Percentiles rank a stretch among this genome's conserved stretches.
Evolutionary conservation across 2,113 vertebrate genomes (phyloP).

Genomic region (Ascaphus truei): DNA sequence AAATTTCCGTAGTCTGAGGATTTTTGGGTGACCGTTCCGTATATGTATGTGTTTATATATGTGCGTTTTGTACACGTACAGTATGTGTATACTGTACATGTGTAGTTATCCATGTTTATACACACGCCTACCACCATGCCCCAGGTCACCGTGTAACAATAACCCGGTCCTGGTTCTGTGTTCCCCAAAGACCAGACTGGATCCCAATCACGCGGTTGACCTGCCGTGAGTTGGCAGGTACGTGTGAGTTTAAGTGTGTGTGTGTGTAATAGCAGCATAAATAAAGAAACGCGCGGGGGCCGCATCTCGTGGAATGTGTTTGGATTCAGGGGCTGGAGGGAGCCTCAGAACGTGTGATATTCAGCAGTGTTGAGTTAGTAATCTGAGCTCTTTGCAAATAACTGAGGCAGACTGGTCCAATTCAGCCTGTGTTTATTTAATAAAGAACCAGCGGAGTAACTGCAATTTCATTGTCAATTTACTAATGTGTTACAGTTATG

Average conservation of each 20-base stretch:
- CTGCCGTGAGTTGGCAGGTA: not conserved
- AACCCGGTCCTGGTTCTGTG: too few relatives aligned
- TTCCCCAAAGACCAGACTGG: too few relatives aligned
- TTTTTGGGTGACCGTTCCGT: too few relatives aligned
- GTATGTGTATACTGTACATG: too few relatives aligned
- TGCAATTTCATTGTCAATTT: slow-evolving; percentile 64
- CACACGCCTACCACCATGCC: too few relatives aligned
- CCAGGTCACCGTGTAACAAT: too few relatives aligned
- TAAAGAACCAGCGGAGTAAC: slow-evolving; percentile 58
- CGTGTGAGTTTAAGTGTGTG: too few relatives aligned
- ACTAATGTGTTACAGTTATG: slow-evolving; percentile 61
- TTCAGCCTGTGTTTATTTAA: slow-evolving; percentile 63
- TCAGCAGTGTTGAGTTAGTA: slow-evolving; percentile 62
- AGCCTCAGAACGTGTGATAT: slow-evolving; percentile 45
- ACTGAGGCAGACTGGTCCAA: slow-evolving; percentile 51
- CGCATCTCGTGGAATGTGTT: slow-evolving; percentile 56
- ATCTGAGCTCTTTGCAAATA: slow-evolving; percentile 58
- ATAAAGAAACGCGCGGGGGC: slow-evolving; percentile 41
- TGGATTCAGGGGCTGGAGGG: slow-evolving; percentile 47
- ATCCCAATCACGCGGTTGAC: too few relatives aligned
- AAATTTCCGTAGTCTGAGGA: too few relatives aligned
- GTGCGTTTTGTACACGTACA: too few relatives aligned
- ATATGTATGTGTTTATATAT: too few relatives aligned
- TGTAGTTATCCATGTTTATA: too few relatives aligned
- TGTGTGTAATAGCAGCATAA: not conserved